Evolutionary conservation across 2,113 vertebrate genomes (phyloP), one percentile per base, ranked within the genome.

Genomic region (Pituophis catenifer): DNA sequence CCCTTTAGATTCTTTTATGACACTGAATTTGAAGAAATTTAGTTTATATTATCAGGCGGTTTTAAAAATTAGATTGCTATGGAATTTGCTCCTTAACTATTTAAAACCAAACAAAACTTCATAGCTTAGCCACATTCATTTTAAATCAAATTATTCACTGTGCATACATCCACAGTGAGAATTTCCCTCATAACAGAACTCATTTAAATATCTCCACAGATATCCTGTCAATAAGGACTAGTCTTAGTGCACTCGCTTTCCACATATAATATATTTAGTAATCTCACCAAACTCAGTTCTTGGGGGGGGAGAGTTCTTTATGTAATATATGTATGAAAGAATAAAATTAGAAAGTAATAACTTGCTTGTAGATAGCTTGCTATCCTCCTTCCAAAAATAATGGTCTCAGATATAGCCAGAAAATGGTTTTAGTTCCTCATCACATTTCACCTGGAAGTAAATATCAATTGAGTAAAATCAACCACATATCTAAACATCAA

Each of bases 101-200:
- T 90, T 75, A 93, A 65, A 95, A 48, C 29, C 70, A 11, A 58
- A 86, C 58, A 95, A 96, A 95, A 86, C 3, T 91, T 29, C 70
- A 93, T 90, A 70, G 55, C 21, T 91, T 0, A 48, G 65, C 59
- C 92, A 91, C n/a, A 90, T 95, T 8, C 55, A 48, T 92, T 94
- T 93, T 90, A 70, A n/a, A 95, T 93, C 59, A 48, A 89, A 94
- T 3, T 52, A 88, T 91, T 3, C 0, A 48, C 85, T 75, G 7
- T 0, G 0, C 89, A 90, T 91, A 5, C 5, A 17, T 81, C 58
- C 90, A 92, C 59, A 13, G 12, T 92, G 89, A 55, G 92, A 93
- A 92, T 90, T 91, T 29, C 17, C 9, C 88, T 50, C 93, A 4
- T 59, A 26, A 10, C 53, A 53, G 85, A 93, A 95, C 38, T 24